Conservation (phyloP, 1,140 invertebrate genomes). For the Heliconius melpomene region DNA sequence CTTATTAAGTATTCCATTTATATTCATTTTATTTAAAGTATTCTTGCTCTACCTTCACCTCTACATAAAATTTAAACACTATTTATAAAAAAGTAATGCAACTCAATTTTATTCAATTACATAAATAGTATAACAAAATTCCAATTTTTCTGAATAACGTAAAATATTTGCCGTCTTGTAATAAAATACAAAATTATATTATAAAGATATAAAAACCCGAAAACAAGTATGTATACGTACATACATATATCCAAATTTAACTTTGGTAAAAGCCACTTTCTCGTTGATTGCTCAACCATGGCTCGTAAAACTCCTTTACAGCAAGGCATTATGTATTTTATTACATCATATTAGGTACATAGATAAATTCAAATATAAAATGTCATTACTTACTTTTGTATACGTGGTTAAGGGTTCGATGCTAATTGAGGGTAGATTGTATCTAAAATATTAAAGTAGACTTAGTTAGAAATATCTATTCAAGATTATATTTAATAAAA, state of each 20-base stretch:
- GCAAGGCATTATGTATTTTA: background rate
- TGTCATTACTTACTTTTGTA: background rate
- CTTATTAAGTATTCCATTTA: no score
- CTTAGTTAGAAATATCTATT: background rate
- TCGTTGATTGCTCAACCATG: conserved; percentile 13
- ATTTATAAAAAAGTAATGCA: no score
- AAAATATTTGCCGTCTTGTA: background rate
- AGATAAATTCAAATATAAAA: background rate
- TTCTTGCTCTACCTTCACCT: no score
- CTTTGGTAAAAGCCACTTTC: conserved; percentile 23
- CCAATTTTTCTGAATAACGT: background rate
- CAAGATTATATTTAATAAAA: no score
- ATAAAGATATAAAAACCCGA: background rate
- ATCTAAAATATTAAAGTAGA: background rate
- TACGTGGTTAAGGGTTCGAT: background rate
- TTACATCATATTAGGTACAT: conserved; percentile 7
- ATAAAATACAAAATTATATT: conserved; percentile 10
- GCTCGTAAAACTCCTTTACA: conserved; percentile 17
- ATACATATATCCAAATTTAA: conserved; percentile 8
- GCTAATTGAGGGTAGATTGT: background rate
- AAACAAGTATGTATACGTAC: background rate
- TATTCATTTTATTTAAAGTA: no score
- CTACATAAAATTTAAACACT: no score
- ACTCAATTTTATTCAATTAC: no score
- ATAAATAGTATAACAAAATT: background rate